These are phyloP conservation scores for Nomada fucata DNA, from an alignment of 2,888 invertebrate genomes.

Conservation along the genomic window DNA sequence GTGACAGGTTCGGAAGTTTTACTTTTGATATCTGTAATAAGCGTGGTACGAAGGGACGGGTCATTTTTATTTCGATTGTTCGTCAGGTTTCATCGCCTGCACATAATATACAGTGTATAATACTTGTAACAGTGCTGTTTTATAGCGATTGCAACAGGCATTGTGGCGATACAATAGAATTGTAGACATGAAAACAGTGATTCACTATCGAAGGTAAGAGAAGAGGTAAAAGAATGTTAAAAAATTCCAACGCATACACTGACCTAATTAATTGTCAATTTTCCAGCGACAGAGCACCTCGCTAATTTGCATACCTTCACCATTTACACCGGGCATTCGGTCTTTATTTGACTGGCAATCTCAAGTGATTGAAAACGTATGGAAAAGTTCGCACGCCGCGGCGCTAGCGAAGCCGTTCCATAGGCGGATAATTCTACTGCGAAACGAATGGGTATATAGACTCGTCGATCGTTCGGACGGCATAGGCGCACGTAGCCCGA, in stretches of 20 bases:
- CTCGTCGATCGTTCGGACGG: conserved; percentile 11
- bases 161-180: too few species aligned
- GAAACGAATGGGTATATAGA: conserved; percentile 10
- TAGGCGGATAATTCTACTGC: conserved; percentile 26
- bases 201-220: too few species aligned
- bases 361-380: neutral
- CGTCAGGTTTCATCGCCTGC: too few species aligned
- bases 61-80: neutral
- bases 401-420: neutral
- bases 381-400: neutral
- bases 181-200: too few species aligned
- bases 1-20: neutral
- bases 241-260: too few species aligned
- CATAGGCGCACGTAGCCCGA: neutral
- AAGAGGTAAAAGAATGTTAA: too few species aligned
- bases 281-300: neutral
- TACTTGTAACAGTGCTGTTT: too few species aligned
- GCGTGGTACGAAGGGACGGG: neutral
- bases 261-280: neutral
- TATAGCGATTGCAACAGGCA: too few species aligned
- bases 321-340: neutral
- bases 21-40: neutral
- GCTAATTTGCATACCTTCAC: neutral
- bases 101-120: too few species aligned
- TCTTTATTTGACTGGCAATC: neutral